phyloP scores from a whole-genome alignment of 2,797 vertebrate genomes.

The Pterois miles region DNA sequence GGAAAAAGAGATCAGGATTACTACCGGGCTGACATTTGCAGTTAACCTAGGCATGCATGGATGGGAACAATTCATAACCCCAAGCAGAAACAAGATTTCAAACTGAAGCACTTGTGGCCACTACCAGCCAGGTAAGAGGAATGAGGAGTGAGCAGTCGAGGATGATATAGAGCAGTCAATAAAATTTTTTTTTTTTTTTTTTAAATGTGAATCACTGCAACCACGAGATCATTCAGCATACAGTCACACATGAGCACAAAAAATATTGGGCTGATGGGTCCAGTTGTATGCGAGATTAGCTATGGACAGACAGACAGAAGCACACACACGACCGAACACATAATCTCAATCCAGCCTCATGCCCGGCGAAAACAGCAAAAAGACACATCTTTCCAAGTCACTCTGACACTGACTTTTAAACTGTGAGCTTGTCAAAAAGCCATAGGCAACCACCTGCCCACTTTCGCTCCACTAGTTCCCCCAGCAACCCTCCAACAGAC shows the following conservation, averaged over 20 bases:
- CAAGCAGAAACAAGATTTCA: neutral
- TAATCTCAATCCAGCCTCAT: neutral
- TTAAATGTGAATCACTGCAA: neutral
- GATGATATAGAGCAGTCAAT: neutral
- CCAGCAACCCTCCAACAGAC: neutral
- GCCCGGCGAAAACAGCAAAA: neutral
- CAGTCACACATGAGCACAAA: neutral
- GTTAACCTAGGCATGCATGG: neutral
- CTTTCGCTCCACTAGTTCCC: neutral
- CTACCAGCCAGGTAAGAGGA: neutral
- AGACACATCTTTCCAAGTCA: neutral
- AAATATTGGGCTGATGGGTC: neutral
- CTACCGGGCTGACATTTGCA: neutral
- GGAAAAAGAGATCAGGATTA: neutral
- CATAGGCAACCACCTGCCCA: neutral
- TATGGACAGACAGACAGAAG: neutral
- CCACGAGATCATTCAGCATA: neutral
- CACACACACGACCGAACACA: neutral
- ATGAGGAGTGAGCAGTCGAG: neutral
- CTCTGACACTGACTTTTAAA: neutral
- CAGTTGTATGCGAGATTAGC: neutral
- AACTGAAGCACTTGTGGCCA: neutral
- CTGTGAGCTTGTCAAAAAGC: conserved; percentile 9
- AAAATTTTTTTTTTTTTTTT: neutral
- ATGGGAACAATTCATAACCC: neutral